Base-by-base conservation (phyloP, 2,797 vertebrate genomes). In the Intellagama lesueurii region DNA sequence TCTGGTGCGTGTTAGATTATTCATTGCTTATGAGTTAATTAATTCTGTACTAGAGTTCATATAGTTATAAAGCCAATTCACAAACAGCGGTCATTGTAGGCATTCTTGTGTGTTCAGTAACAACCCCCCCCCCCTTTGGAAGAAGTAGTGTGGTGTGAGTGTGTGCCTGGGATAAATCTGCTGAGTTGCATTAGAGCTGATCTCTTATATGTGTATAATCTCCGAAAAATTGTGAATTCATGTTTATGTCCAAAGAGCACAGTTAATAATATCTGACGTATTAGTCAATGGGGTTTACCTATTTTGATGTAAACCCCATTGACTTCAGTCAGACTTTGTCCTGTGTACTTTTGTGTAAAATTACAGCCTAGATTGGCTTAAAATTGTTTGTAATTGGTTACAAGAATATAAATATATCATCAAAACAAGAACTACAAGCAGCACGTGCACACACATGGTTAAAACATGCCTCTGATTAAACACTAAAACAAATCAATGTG, bases 341-440 rank as follows among this genome's bases (percentile, higher is more conserved):
- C 52, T 49, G 56, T 35, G 49, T 12, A 60, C 3, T 35, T 77
- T 28, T 52, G 16, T 81, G 26, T 87, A 60, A 69, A 16, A 73
- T 81, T 87, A 32, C 69, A 52, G 12, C 35, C 52, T 47, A 64
- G 89, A 81, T 95, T 96, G 91, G 86, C 64, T 90, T 96, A 94
- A 95, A 95, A 86, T 90, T 94, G 56, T 95, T 83, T 92, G 83
- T 96, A 96, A 96, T 96, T 96, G 94, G 89, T 87, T 92, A 93
- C 91, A 84, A 90, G 91, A 92, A 1, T 88, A 94, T 94, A 94
- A 96, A 94, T 92, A 91, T 88, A 95, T 17, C 60, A 77, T 30
- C 17, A 30, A 30, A 75, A 60, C 1, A 40, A 35, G 7, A 84
- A 72, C 3, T 12, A 73, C 16, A 60, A 72, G 60, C 60, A 64